These are phyloP conservation scores for Lumbricus terrestris DNA, from an alignment of 2,888 invertebrate genomes.

Conservation along the genomic window DNA sequence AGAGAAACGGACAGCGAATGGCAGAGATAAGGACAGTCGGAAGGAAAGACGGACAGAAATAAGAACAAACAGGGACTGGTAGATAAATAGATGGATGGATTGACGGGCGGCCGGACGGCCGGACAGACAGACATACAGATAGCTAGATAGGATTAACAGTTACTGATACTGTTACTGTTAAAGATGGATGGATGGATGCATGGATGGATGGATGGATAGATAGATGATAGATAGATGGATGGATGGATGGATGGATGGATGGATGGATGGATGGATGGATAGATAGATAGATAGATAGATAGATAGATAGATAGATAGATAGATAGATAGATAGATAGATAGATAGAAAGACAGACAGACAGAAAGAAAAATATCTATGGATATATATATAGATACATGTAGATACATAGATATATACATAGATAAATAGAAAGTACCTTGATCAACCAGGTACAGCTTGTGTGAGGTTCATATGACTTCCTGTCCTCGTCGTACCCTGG, in stretches of 20 bases:
- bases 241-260: not conserved
- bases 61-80: not conserved
- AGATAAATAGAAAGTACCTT: not conserved
- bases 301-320: not conserved
- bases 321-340: not conserved
- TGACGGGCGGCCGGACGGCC: not conserved
- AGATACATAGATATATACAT: not conserved
- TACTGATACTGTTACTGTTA: no score
- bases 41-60: not conserved
- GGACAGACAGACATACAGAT: not conserved
- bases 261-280: no score
- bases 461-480: not conserved
- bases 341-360: no score
- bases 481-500: slow-evolving; percentile 6
- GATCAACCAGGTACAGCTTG: not conserved
- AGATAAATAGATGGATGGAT: no score
- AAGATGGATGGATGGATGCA: no score
- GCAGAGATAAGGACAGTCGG: not conserved
- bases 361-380: not conserved
- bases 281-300: no score
- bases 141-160: no score
- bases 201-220: not conserved
- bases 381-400: no score
- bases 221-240: not conserved
- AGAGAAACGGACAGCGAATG: not conserved